A percentile compares a stretch with the other conserved stretches of the same genome.
Evolutionary conservation across 2,888 invertebrate species (phyloP).

Genomic region (Hydrotaea diabolus): DNA sequence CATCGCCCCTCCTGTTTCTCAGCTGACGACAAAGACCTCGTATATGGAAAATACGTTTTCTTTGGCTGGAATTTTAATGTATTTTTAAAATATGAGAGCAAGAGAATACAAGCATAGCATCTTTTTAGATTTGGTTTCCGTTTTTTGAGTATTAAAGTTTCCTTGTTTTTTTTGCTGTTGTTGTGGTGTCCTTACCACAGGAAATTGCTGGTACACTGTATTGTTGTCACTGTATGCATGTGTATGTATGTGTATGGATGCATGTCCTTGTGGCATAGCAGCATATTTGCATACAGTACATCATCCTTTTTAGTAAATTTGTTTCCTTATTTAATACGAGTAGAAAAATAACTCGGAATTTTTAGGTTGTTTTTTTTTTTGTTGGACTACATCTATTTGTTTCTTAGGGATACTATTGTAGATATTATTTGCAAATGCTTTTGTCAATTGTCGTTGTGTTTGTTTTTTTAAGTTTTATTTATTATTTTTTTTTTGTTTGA

Average conservation of each 20-base stretch:
- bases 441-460: constrained; percentile 27
- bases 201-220: constrained; percentile 59
- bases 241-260: background rate
- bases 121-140: constrained; percentile 45
- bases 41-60: constrained; percentile 45
- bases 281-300: constrained; percentile 22
- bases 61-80: constrained; percentile 50
- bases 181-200: constrained; percentile 47
- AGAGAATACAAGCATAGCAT: no score
- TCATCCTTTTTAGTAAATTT: constrained; percentile 48
- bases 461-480: constrained; percentile 29
- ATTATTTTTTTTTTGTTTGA: no score
- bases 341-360: background rate
- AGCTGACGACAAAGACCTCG: background rate
- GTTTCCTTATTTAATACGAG: constrained; percentile 33
- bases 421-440: constrained; percentile 22
- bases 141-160: background rate
- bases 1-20: no score
- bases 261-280: constrained; percentile 16
- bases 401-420: constrained; percentile 7
- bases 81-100: constrained; percentile 40
- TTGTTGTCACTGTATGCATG: constrained; percentile 49
- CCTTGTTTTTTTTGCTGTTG: constrained; percentile 18
- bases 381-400: background rate
- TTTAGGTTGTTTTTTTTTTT: background rate